Evolutionary conservation across 1,140 invertebrate species (phyloP).

Genomic region (Geopemphigus sp.): DNA sequence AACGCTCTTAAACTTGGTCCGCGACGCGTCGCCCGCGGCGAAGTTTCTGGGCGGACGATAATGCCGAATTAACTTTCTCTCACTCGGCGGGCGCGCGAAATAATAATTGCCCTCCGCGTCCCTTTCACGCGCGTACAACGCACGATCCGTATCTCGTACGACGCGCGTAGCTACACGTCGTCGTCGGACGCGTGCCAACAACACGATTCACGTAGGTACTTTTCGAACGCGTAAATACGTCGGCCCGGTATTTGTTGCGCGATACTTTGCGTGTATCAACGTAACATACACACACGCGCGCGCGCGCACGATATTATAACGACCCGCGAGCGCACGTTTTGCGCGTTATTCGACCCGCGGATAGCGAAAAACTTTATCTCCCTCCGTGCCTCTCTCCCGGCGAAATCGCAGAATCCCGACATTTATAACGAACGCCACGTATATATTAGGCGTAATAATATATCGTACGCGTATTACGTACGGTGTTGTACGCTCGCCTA

Average conservation of each 20-base stretch:
- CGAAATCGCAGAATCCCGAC: not conserved
- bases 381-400: not conserved
- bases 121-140: too few relatives aligned
- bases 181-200: slow-evolving; percentile 30
- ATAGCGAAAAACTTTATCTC: slow-evolving; percentile 10
- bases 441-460: not conserved
- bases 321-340: not conserved
- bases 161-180: not conserved
- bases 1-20: not conserved
- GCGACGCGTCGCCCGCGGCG: not conserved
- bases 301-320: not conserved
- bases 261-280: too few relatives aligned
- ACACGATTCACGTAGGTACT: too few relatives aligned
- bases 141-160: too few relatives aligned
- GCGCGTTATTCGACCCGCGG: slow-evolving; percentile 6
- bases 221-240: too few relatives aligned
- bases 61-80: slow-evolving; percentile 34
- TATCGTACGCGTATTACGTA: not conserved
- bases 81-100: slow-evolving; percentile 6
- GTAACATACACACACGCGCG: too few relatives aligned
- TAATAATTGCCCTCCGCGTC: slow-evolving; percentile 26
- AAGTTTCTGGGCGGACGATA: slow-evolving; percentile 3
- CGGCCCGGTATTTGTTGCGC: too few relatives aligned
- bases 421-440: too few relatives aligned
- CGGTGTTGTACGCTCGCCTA: not conserved